Conservation (phyloP, 2,888 invertebrate species). For the Acronicta alni region DNA sequence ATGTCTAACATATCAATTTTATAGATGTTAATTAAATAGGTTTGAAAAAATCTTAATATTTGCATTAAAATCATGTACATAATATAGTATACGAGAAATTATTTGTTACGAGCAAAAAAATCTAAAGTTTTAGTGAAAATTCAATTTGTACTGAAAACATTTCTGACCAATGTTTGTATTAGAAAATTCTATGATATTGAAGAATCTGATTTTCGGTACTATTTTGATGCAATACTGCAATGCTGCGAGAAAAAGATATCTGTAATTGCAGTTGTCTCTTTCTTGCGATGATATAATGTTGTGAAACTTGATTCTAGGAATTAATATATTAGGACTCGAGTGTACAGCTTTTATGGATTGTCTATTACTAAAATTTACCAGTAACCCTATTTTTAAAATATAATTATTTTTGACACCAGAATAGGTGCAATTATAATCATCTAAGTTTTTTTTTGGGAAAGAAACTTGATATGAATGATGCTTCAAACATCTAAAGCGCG, state of each 20-base stretch:
- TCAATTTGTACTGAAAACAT: slow-evolving; percentile 26
- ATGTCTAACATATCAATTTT: slow-evolving; percentile 70
- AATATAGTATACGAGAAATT: slow-evolving; percentile 49
- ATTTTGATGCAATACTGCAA: not conserved
- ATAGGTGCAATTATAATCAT: not conserved
- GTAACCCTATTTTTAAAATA: too few relatives aligned
- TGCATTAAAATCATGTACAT: slow-evolving; percentile 44
- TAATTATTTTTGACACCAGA: too few relatives aligned
- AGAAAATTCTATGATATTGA: slow-evolving; percentile 1
- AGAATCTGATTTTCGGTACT: slow-evolving; percentile 1
- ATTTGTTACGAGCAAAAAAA: slow-evolving; percentile 21
- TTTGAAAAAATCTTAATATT: slow-evolving; percentile 26
- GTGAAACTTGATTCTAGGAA: slow-evolving; percentile 12
- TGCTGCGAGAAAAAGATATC: not conserved
- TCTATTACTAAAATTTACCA: slow-evolving; percentile 7
- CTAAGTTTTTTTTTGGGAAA: too few relatives aligned
- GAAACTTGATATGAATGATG: too few relatives aligned
- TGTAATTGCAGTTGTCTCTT: not conserved
- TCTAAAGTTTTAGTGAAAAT: not conserved
- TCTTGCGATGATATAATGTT: not conserved
- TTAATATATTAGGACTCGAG: not conserved
- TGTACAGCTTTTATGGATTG: slow-evolving; percentile 29
- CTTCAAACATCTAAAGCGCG: too few relatives aligned
- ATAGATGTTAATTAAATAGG: slow-evolving; percentile 50
- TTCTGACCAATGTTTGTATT: slow-evolving; percentile 38